phyloP scores from a whole-genome alignment of 2,888 invertebrate species.

The Miltochrista miniata region DNA sequence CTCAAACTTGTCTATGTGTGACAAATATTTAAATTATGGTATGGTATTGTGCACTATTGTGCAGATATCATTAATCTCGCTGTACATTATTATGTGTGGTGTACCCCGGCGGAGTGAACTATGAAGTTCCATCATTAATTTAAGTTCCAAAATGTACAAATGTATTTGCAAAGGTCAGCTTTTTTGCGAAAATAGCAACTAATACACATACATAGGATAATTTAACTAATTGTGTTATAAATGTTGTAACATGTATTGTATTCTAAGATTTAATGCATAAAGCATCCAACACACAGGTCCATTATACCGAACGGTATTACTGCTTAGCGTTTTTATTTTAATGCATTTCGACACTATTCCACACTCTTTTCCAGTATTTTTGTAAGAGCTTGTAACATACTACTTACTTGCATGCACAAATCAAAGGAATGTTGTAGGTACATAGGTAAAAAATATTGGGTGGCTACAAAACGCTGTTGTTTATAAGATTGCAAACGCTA shows the following conservation, averaged over 20 bases:
- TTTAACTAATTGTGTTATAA: background rate
- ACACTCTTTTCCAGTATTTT: too few species aligned
- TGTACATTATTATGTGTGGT: too few species aligned
- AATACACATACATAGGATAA: background rate
- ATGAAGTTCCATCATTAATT: constrained; percentile 11
- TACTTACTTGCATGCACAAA: too few species aligned
- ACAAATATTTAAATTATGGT: constrained; percentile 25
- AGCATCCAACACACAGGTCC: constrained; percentile 7
- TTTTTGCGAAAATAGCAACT: too few species aligned
- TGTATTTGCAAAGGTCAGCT: background rate
- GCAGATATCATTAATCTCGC: constrained; percentile 6
- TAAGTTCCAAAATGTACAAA: background rate
- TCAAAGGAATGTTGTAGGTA: too few species aligned
- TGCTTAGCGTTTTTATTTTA: constrained; percentile 11
- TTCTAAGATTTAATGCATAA: constrained; percentile 32
- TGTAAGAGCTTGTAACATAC: too few species aligned
- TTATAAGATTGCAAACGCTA: too few species aligned
- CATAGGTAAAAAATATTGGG: too few species aligned
- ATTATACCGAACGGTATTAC: constrained; percentile 21
- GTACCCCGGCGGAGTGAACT: background rate
- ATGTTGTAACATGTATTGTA: constrained; percentile 27
- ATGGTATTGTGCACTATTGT: constrained; percentile 33
- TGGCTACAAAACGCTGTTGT: too few species aligned
- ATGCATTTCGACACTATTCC: too few species aligned
- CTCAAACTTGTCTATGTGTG: constrained; percentile 38